These are phyloP conservation scores for Sinella curviseta DNA, from an alignment of 1,140 invertebrate genomes.

Conservation along the genomic window DNA sequence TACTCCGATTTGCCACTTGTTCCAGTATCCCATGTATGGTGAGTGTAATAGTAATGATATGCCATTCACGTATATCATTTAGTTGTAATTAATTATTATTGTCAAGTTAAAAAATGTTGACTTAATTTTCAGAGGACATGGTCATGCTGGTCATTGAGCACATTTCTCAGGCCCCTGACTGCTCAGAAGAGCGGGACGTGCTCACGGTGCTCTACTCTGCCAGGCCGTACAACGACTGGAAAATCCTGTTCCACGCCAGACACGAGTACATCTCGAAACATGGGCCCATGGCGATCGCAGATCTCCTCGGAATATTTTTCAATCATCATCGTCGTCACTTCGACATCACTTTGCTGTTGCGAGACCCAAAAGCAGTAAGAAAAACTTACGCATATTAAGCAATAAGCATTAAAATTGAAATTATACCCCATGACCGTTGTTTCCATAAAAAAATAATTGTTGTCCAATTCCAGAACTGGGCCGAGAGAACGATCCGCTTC, in stretches of 20 bases:
- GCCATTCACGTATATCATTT: too few species aligned
- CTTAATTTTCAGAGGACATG: neutral
- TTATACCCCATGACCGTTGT: too few species aligned
- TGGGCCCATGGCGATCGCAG: neutral
- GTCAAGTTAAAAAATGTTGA: too few species aligned
- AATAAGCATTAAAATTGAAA: too few species aligned
- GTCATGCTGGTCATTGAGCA: neutral
- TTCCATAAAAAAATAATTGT: neutral
- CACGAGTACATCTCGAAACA: neutral
- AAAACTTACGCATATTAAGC: neutral
- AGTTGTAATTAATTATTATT: too few species aligned
- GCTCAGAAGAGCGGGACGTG: neutral
- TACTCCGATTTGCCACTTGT: slow-evolving; percentile 9
- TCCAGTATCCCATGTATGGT: neutral
- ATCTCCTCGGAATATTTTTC: neutral
- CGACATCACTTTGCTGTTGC: neutral
- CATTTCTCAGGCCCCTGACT: neutral
- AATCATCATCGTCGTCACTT: slow-evolving; percentile 19
- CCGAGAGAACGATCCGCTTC: neutral
- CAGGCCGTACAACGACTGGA: slow-evolving; percentile 2
- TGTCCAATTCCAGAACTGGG: neutral
- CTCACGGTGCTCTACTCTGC: neutral
- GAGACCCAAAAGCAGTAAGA: neutral
- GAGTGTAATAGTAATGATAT: too few species aligned
- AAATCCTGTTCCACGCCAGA: neutral